Conservation (phyloP, 2,113 vertebrate species). For the Pygathrix nemaeus region DNA sequence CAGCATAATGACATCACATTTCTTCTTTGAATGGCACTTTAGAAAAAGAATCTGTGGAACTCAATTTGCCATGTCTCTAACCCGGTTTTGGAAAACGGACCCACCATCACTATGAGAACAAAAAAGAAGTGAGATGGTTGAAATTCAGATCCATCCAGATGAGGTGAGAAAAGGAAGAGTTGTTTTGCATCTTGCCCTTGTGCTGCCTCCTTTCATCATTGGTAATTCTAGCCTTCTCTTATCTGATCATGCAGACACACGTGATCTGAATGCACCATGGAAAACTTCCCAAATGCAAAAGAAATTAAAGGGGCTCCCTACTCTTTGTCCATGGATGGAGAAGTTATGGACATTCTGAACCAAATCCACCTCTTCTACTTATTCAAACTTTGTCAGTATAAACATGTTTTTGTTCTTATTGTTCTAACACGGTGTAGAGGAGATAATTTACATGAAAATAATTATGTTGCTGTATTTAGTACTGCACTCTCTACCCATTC, state of each 20-base stretch:
- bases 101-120: neutral
- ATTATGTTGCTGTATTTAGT: slow-evolving; percentile 66
- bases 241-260: slow-evolving; percentile 12
- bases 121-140: neutral
- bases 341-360: slow-evolving; percentile 1
- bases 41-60: neutral
- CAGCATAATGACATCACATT: neutral
- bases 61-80: neutral
- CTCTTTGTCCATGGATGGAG: neutral
- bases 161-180: slow-evolving; percentile 2
- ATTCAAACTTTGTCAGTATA: slow-evolving; percentile 39
- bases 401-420: slow-evolving; percentile 44
- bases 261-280: neutral
- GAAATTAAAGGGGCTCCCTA: neutral
- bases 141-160: slow-evolving; percentile 36
- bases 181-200: slow-evolving; percentile 3
- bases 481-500: neutral
- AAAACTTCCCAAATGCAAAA: slow-evolving; percentile 34
- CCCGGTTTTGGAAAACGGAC: neutral
- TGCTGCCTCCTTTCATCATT: neutral
- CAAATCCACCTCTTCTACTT: neutral
- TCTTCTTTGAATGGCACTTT: neutral
- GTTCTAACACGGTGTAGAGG: slow-evolving; percentile 8
- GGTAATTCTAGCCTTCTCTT: slow-evolving; percentile 28
- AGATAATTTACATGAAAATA: slow-evolving; percentile 51